phyloP scores from a whole-genome alignment of 2,888 invertebrate species.

The Plemyria rubiginata region DNA sequence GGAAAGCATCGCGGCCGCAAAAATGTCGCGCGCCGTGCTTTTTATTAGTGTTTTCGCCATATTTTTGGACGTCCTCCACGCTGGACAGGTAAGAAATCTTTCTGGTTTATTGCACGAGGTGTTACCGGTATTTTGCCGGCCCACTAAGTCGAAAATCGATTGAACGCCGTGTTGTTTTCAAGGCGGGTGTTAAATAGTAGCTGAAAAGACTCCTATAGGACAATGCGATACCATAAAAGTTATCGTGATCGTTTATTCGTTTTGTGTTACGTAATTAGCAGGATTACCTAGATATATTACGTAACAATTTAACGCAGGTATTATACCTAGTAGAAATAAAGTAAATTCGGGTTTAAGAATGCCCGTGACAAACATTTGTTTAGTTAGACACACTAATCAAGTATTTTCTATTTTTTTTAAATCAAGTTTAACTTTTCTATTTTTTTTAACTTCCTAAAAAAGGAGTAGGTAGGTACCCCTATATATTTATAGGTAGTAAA shows the following conservation, averaged over 20 bases:
- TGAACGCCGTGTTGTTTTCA: slow-evolving; percentile 74
- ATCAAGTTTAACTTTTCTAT: no score
- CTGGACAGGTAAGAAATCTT: slow-evolving; percentile 80
- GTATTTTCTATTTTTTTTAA: no score
- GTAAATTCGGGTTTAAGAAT: neutral
- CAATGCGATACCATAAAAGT: slow-evolving; percentile 69
- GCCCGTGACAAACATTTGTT: neutral
- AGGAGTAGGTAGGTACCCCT: no score
- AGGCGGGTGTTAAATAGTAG: slow-evolving; percentile 71
- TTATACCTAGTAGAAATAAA: neutral
- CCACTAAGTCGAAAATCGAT: slow-evolving; percentile 77
- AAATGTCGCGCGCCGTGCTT: slow-evolving; percentile 86
- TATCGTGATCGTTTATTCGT: slow-evolving; percentile 53
- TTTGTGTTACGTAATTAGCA: slow-evolving; percentile 46
- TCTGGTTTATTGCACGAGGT: slow-evolving; percentile 36
- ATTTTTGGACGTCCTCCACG: slow-evolving; percentile 84
- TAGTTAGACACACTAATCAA: neutral
- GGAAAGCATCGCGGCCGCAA: slow-evolving; percentile 79
- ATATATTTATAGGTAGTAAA: no score
- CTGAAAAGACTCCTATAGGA: slow-evolving; percentile 67
- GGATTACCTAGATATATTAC: slow-evolving; percentile 53
- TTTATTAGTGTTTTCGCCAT: slow-evolving; percentile 86
- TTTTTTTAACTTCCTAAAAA: no score
- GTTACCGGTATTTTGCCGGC: slow-evolving; percentile 40
- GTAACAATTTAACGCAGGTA: slow-evolving; percentile 50